phyloP scores from a whole-genome alignment of 2,113 vertebrate species.

The Axis porcinus region DNA sequence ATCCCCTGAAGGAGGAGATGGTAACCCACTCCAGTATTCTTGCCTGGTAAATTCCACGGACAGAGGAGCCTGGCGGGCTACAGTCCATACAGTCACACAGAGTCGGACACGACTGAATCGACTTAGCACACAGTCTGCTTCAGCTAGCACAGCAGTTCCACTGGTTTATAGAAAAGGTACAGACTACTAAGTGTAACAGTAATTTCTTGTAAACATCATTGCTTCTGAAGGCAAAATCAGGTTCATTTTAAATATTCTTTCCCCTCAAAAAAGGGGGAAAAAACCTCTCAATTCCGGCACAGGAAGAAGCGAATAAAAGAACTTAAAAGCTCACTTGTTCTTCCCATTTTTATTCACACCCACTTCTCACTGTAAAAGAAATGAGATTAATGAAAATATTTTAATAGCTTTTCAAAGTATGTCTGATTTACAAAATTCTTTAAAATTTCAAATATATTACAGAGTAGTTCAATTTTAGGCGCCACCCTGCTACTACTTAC shows the following conservation, averaged over 20 bases:
- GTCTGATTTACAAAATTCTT: neutral
- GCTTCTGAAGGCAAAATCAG: neutral
- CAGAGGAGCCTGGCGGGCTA: neutral
- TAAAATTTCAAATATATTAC: neutral
- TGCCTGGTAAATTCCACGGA: neutral
- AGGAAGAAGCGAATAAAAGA: neutral
- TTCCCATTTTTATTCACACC: neutral
- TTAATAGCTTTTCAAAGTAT: slow-evolving; percentile 13
- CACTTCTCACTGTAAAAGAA: slow-evolving; percentile 13
- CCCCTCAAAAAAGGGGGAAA: neutral
- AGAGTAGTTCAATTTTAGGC: neutral
- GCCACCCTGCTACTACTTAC: neutral
- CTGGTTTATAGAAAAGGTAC: neutral
- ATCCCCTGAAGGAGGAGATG: neutral
- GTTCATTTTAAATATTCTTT: slow-evolving; percentile 30
- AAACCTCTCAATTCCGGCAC: neutral
- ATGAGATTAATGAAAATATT: neutral
- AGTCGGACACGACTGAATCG: neutral
- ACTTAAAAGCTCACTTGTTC: neutral
- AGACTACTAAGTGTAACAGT: neutral
- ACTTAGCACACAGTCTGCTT: neutral
- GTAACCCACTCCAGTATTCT: neutral
- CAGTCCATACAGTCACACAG: neutral
- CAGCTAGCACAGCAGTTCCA: neutral
- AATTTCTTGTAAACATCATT: neutral